Evolutionary conservation across 2,888 invertebrate species (phyloP).

Genomic region (Xestoiulus laeticollis): DNA sequence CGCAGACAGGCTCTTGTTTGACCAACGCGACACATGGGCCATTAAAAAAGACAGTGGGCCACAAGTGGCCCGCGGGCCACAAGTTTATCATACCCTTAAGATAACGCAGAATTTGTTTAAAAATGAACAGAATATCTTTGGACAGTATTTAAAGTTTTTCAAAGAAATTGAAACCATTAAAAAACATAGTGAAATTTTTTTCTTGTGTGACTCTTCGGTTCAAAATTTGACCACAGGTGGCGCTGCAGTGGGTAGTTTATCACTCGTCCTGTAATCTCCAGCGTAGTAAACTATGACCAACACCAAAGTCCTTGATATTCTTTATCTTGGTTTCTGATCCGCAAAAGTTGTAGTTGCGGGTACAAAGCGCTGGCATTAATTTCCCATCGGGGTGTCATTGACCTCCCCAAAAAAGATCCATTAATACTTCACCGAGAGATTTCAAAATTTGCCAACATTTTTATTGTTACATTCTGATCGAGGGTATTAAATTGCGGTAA

Average conservation of each 20-base stretch:
- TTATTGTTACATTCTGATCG: neutral
- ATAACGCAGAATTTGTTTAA: too few relatives aligned
- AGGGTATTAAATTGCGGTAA: constrained; percentile 31
- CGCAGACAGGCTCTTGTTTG: too few relatives aligned
- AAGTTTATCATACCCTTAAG: too few relatives aligned
- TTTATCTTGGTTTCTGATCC: neutral
- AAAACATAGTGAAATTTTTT: too few relatives aligned
- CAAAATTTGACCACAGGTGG: neutral
- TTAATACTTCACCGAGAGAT: neutral
- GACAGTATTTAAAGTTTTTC: too few relatives aligned
- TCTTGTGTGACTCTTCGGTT: neutral
- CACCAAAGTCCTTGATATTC: constrained; percentile 12
- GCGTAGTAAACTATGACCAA: neutral
- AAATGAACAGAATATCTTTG: too few relatives aligned
- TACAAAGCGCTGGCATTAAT: constrained; percentile 19
- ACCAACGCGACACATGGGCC: too few relatives aligned
- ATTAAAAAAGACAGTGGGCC: too few relatives aligned
- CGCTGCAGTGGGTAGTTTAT: neutral
- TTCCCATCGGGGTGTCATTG: neutral
- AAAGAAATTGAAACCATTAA: too few relatives aligned
- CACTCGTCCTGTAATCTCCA: neutral
- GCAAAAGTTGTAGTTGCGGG: neutral
- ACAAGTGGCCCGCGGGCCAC: too few relatives aligned
- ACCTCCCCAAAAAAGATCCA: constrained; percentile 2
- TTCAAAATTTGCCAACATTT: neutral